Evolutionary conservation across 2,113 vertebrate genomes (phyloP).

Genomic region (Paradoxurus hermaphroditus): DNA sequence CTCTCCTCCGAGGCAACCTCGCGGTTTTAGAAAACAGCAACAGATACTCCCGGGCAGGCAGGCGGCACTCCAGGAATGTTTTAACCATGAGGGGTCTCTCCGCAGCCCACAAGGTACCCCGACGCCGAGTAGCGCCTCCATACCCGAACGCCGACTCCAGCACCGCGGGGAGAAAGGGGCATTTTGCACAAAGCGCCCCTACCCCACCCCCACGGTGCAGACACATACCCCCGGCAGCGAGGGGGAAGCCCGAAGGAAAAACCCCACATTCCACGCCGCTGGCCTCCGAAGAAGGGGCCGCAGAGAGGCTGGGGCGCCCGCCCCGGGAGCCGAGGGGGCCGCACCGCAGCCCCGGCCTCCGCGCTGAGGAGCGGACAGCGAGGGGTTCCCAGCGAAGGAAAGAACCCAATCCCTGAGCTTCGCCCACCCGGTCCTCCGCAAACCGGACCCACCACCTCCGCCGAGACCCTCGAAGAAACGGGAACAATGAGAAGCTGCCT

Average conservation of each 20-base stretch:
- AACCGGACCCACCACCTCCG: not conserved
- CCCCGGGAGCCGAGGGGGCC: not conserved
- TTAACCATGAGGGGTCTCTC: not conserved
- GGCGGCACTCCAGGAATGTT: constrained; percentile 21
- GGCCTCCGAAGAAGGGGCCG: not conserved
- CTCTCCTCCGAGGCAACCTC: not conserved
- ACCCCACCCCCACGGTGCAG: not conserved
- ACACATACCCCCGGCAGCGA: not conserved
- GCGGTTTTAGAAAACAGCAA: not conserved
- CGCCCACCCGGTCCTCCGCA: not conserved
- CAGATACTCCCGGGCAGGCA: not conserved
- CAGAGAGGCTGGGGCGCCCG: not conserved
- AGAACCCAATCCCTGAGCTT: not conserved
- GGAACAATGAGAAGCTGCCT: constrained; percentile 68
- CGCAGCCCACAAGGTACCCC: not conserved
- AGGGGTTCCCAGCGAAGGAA: not conserved
- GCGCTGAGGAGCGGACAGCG: not conserved
- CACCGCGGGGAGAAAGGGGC: not conserved
- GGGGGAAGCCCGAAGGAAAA: not conserved
- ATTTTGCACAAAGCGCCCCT: not conserved
- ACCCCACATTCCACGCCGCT: not conserved
- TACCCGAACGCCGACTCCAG: not conserved
- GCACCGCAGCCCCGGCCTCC: not conserved
- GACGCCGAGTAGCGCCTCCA: not conserved
- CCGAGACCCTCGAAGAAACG: not conserved